These are phyloP conservation scores for Listronotus oregonensis DNA, from an alignment of 1,140 invertebrate genomes.

Conservation along the genomic window DNA sequence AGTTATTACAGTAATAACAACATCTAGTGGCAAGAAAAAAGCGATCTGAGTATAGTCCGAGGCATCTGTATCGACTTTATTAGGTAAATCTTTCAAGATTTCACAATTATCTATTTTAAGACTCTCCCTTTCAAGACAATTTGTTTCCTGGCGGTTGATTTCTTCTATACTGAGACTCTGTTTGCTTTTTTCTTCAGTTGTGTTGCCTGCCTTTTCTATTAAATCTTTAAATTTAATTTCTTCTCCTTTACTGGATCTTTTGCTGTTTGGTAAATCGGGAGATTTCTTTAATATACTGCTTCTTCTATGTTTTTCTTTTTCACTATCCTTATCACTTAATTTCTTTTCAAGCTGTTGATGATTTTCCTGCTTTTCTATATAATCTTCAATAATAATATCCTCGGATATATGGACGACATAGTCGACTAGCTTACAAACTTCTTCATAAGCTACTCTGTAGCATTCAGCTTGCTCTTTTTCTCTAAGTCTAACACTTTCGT, in stretches of 20 bases:
- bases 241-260: constrained; percentile 1
- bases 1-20: constrained; percentile 36
- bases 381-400: constrained; percentile 12
- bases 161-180: not conserved
- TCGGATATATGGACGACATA: constrained; percentile 12
- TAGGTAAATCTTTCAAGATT: constrained; percentile 11
- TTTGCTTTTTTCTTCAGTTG: not conserved
- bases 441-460: constrained; percentile 26
- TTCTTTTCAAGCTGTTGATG: no score
- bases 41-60: constrained; percentile 9
- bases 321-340: no score
- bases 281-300: not conserved
- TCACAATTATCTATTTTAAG: not conserved
- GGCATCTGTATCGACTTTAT: constrained; percentile 20
- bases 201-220: not conserved
- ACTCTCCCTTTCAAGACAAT: not conserved
- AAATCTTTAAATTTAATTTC: not conserved
- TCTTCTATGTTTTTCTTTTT: not conserved
- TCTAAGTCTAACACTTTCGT: not conserved
- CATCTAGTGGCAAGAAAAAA: constrained; percentile 45
- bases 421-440: constrained; percentile 36
- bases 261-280: not conserved
- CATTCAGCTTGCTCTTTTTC: constrained; percentile 19
- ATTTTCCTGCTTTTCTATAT: not conserved
- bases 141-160: not conserved